Evolutionary conservation across 2,888 invertebrate genomes (phyloP), one percentile per base, ranked within the genome.

Genomic region (Pantelozetes paolii): DNA sequence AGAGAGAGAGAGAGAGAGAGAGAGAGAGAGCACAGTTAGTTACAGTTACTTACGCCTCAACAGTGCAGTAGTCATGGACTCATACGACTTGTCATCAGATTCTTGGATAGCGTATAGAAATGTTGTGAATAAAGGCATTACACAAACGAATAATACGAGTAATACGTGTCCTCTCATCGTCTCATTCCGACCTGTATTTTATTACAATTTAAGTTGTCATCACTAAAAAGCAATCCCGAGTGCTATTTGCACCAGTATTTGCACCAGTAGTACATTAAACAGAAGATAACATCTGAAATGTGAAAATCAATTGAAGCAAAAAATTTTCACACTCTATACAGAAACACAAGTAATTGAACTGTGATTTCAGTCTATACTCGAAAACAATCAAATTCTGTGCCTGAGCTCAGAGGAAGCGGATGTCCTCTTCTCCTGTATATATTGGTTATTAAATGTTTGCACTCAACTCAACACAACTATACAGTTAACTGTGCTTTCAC

Each of bases 71-170:
- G 36, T 32, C 18, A 20, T 32, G n/a, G 64, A n/a, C 26, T 59
- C 59, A 64, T 64, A 18, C 36, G 40, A 40, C 36, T 13, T 64
- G 64, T 64, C 64, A 64, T 64, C 64, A 64, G 64, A 64, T 64
- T 64, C 36, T 64, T 64, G 36, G 30, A 18, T 11, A 20, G 64
- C 18, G n/a, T 32, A n/a, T 6, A 64, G 2, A 59, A 59, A 59
- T 30, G 59, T 59, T 64, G 18, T 64, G 36, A 36, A 36, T 64
- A 64, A 36, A n/a, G n/a, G n/a, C n/a, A 64, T 32, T 64, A 64
- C 3, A 36, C 18, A 64, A 36, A 64, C 36, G n/a, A 64, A 64
- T 32, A 64, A 36, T 64, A 64, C 18, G 32, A 36, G 20, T 59
- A 59, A 59, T 59, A 59, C n/a, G 15, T n/a, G 26, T 59, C 59